Base-by-base conservation (phyloP, 2,113 vertebrate species). In the Leiothrix lutea region DNA sequence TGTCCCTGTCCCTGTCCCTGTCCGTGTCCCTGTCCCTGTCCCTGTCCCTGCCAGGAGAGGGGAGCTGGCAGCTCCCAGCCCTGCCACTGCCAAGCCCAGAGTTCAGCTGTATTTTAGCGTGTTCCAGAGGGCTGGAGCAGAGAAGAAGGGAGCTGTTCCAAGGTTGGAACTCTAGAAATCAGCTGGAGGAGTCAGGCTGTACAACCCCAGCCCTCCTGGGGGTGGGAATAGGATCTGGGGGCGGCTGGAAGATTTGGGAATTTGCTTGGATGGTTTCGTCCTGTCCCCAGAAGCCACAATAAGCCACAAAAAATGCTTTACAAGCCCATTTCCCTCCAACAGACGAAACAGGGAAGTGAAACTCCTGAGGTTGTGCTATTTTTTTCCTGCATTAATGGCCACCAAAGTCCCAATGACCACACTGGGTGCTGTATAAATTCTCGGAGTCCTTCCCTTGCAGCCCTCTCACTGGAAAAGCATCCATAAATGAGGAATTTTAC, bases 261-360 rank as follows among this genome's bases (percentile, higher is more conserved):
- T 53, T 47, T 12, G 21, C 61, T 50, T 19, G n/a, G 51, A n/a
- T 35, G 35, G n/a, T 7, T 4, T 44, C 0, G 0, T 11, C 3
- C 2, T 48, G 57, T 58, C 79, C 47, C 66, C 15, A 22, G 79
- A 60, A 90, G 50, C 56, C 80, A 74, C 73, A 80, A 31, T 0
- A 35, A 33, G 78, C 88, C 88, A 60, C 75, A 58, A 33, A 56
- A 93, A 72, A 48, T 28, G 53, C 83, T 95, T 71, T 40, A 29
- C 6, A 50, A 64, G 12, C 71, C 80, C 65, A 21, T 88, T 75
- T 56, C 9, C 23, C 66, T 79, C 48, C 54, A 58, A 29, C 0
- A 54, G 66, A 42, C 0, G 38, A 54, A 88, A 71, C 0, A 40
- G 73, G 71, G 86, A 73, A 81, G 44, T 31, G 51, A 62, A 78